Conservation (phyloP, 2,888 invertebrate genomes). For the Diarsia rubi region DNA sequence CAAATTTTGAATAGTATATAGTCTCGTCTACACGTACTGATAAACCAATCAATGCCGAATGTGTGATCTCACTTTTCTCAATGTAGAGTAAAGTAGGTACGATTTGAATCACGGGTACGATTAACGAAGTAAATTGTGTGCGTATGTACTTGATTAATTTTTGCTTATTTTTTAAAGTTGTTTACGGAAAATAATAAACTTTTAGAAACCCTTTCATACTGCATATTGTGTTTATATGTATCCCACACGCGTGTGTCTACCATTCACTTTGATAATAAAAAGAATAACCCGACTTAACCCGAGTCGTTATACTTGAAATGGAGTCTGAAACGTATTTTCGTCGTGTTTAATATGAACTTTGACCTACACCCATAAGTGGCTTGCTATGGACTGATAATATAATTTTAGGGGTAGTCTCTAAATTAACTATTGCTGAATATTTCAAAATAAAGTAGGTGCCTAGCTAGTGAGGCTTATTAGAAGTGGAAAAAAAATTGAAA, state of each 20-base stretch:
- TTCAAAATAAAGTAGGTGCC: background rate
- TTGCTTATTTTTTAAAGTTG: background rate
- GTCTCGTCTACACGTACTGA: background rate
- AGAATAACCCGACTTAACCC: constrained; percentile 1
- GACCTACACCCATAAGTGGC: background rate
- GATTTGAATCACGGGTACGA: background rate
- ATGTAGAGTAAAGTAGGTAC: background rate
- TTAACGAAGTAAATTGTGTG: background rate
- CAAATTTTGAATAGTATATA: background rate
- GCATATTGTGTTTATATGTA: background rate
- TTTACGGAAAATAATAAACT: background rate
- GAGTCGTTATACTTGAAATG: constrained; percentile 36
- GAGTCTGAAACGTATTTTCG: background rate
- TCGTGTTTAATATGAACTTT: constrained; percentile 12
- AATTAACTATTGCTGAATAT: background rate
- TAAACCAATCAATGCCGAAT: background rate
- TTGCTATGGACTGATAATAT: background rate
- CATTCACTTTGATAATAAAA: constrained; percentile 30
- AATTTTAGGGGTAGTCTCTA: background rate
- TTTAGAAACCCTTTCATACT: background rate
- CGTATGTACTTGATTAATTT: background rate
- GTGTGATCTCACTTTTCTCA: background rate
- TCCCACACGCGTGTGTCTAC: background rate
- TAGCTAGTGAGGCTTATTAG: background rate
- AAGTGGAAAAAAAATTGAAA: background rate